Evolutionary conservation across 2,797 vertebrate genomes (phyloP), one percentile per base, ranked within the genome.

Genomic region (Sandelia bainsii): DNA sequence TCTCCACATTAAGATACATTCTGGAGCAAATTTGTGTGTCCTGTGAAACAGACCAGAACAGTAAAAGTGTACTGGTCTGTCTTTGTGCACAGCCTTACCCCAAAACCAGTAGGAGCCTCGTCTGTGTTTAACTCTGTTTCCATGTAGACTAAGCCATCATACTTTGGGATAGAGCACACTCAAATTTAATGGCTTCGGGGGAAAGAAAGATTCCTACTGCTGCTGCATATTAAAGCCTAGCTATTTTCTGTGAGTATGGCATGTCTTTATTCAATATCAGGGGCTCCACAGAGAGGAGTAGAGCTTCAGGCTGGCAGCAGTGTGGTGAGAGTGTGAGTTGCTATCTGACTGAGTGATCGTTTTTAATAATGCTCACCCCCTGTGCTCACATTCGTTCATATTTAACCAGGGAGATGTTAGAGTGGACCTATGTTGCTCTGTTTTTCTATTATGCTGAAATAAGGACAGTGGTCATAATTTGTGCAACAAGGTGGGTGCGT

Each of bases 261-360:
- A 61, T 60, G 75, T 89, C 75, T 86, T 82, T 83, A 86, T 86
- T 89, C 79, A 84, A 78, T 60, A 82, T 85, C 76, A 66, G 65
- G 34, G 13, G 25, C 64, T 89, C 85, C 79, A n/a, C 49, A 52
- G 85, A 87, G 74, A 85, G 75, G 42, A 40, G 62, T 58, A 66
- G 25, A 61, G 89, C 85, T 91, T 78, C 57, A 57, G 86, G 83
- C 81, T 83, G 86, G 80, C 69, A 75, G 81, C 60, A 16, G 64
- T n/a, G 73, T 8, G 44, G 57, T 62, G 67, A 63, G 58, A 67
- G 67, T 67, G 59, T 63, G 79, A 82, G 84, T 48, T 86, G 62
- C 72, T 75, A 74, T 85, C 71, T 83, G 83, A 87, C 86, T 87
- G 88, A 90, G 77, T 87, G 87, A 91, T 91, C 11, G 85, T 90